A percentile compares a stretch with the other conserved stretches of the same genome.
These are phyloP conservation scores for Sphecodes monilicornis DNA, from an alignment of 2,888 invertebrate genomes.

Conservation along the genomic window DNA sequence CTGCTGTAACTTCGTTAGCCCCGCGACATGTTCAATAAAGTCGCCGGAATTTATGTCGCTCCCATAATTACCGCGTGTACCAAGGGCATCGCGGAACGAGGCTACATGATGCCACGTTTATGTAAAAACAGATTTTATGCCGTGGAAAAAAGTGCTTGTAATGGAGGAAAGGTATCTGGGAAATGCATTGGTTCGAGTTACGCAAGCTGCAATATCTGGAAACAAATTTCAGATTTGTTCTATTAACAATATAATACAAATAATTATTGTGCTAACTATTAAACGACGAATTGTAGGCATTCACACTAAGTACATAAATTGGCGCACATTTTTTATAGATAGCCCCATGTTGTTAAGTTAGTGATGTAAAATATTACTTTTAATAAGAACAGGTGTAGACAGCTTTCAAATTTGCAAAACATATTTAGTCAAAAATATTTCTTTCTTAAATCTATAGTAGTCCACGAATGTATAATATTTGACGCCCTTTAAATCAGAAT, in stretches of 20 bases:
- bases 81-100: conserved; percentile 11
- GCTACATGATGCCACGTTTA: conserved; percentile 18
- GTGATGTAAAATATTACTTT: no score
- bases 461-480: no score
- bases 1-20: background rate
- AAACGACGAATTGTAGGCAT: background rate
- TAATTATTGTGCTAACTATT: background rate
- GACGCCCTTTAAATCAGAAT: no score
- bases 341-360: no score
- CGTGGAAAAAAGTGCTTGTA: conserved; percentile 7
- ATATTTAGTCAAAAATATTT: no score
- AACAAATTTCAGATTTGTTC: background rate
- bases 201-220: background rate
- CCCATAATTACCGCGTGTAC: conserved; percentile 20
- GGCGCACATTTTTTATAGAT: background rate
- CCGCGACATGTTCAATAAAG: conserved; percentile 16
- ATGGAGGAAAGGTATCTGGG: background rate
- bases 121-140: conserved; percentile 26
- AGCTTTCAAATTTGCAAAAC: no score
- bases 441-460: no score
- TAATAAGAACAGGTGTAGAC: no score
- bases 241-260: background rate
- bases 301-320: background rate
- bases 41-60: conserved; percentile 12
- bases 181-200: background rate